Evolutionary conservation across 2,113 vertebrate genomes (phyloP).

Genomic region (Peromyscus maniculatus): DNA sequence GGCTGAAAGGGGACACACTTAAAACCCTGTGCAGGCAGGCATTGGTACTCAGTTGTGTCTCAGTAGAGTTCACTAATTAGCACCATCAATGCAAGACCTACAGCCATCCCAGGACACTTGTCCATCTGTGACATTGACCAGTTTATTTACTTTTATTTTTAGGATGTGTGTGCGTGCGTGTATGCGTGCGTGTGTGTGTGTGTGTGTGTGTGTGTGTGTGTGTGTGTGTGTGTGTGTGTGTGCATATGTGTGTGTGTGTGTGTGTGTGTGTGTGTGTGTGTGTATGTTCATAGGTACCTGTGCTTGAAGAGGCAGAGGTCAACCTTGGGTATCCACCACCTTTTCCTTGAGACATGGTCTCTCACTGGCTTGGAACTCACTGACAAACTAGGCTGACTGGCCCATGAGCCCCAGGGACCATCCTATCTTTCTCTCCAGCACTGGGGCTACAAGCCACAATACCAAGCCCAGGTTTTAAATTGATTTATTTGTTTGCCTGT

Average conservation of each 20-base stretch:
- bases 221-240: background rate
- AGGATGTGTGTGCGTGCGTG: background rate
- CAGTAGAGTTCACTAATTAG: fast-evolving
- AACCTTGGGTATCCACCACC: background rate
- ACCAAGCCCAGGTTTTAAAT: background rate
- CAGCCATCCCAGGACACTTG: fast-evolving
- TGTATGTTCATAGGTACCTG: background rate
- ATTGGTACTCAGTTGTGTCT: fast-evolving
- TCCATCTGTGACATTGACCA: fast-evolving
- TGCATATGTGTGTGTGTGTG: background rate
- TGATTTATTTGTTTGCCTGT: background rate
- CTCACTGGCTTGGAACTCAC: background rate
- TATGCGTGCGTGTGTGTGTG: background rate
- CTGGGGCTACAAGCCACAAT: background rate
- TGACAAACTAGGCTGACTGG: background rate
- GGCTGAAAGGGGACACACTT: background rate
- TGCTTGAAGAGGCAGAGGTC: background rate
- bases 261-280: background rate
- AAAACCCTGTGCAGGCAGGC: fast-evolving
- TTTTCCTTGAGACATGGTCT: background rate
- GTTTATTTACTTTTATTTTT: background rate
- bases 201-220: background rate
- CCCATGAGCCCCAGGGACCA: background rate
- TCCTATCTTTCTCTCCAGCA: background rate
- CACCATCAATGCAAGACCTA: fast-evolving